Conservation (phyloP, 2,113 vertebrate species). For the Taxidea taxus region DNA sequence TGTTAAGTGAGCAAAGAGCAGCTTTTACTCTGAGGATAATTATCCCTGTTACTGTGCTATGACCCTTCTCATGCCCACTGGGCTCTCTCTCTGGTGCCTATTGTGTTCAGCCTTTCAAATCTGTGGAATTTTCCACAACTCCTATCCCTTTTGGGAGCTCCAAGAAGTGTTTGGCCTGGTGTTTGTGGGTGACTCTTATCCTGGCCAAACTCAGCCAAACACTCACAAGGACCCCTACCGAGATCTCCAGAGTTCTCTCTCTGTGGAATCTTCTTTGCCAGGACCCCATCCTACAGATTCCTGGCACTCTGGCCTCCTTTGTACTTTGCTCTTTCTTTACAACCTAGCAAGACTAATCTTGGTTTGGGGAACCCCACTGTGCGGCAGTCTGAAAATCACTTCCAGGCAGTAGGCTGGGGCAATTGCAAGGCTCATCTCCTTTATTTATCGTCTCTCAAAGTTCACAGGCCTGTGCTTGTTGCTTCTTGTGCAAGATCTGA, state of each 20-base stretch:
- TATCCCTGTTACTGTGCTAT: background rate
- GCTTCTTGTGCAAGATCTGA: background rate
- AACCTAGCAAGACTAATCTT: background rate
- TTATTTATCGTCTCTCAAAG: background rate
- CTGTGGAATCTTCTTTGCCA: background rate
- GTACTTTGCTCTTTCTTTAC: background rate
- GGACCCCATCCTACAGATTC: background rate
- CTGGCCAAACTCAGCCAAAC: background rate
- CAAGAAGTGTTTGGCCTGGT: background rate
- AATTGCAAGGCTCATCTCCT: background rate
- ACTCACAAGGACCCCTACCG: background rate
- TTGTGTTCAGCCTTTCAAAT: background rate
- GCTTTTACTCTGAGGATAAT: background rate
- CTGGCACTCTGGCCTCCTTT: background rate
- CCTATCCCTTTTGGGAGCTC: background rate
- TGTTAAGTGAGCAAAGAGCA: background rate
- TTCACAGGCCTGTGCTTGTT: background rate
- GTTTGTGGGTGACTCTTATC: background rate
- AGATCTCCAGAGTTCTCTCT: background rate
- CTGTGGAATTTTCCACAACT: background rate
- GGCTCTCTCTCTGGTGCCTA: background rate
- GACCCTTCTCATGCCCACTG: background rate
- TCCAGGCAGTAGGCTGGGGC: background rate
- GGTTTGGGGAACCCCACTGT: background rate
- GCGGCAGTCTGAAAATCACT: background rate